phyloP scores from a whole-genome alignment of 2,113 vertebrate genomes.

The Erpornis zantholeuca region DNA sequence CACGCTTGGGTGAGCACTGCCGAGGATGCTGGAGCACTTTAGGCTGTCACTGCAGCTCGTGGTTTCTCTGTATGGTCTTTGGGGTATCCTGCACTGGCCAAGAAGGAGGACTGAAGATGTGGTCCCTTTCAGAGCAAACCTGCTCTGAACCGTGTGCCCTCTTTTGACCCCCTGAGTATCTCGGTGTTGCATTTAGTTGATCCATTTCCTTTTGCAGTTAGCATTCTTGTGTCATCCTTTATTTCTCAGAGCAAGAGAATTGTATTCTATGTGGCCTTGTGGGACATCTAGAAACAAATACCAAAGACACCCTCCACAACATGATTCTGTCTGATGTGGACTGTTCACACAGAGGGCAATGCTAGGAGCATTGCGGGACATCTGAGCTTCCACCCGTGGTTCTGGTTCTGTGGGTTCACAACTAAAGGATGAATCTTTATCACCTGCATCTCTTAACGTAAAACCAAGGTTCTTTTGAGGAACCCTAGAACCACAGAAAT shows the following conservation, averaged over 20 bases:
- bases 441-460: not conserved
- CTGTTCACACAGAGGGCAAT: not conserved
- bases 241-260: not conserved
- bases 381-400: not conserved
- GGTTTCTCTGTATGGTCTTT: not conserved
- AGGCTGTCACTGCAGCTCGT: not conserved
- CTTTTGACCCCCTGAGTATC: not conserved
- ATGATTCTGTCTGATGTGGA: not conserved
- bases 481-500: not conserved
- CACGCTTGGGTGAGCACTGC: fast-evolving
- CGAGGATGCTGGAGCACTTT: not conserved
- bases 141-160: not conserved
- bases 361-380: not conserved
- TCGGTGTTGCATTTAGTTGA: not conserved
- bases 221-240: not conserved
- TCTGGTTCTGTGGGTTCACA: not conserved
- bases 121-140: not conserved
- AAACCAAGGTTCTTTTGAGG: not conserved
- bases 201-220: not conserved
- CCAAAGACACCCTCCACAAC: not conserved
- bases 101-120: not conserved
- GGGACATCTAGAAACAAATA: not conserved
- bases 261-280: fast-evolving
- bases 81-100: not conserved
- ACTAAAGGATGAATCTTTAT: not conserved